Percentiles rank a stretch among this genome's conserved stretches.
Conservation (phyloP, 2,797 vertebrate genomes). For the Melanotaenia pygmaea region DNA sequence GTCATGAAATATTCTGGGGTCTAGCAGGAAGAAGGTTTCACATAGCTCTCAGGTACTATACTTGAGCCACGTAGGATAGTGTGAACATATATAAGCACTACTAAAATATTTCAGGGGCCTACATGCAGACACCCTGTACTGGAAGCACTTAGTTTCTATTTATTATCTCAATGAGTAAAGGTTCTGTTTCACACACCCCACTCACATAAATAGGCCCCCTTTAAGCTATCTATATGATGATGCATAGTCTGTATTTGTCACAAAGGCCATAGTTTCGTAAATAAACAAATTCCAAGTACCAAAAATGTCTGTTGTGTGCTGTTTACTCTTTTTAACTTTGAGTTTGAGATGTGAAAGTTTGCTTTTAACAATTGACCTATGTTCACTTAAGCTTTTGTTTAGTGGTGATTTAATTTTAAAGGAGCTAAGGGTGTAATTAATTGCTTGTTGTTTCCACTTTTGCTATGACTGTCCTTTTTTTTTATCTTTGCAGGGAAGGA, state of each 20-base stretch:
- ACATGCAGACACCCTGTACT: neutral
- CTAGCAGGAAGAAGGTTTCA: constrained; percentile 25
- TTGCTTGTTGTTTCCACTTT: neutral
- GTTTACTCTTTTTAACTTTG: neutral
- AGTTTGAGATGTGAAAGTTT: neutral
- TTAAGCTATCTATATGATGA: constrained; percentile 28
- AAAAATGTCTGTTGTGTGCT: neutral
- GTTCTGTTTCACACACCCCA: constrained; percentile 16
- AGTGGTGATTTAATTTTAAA: neutral
- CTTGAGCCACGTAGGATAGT: constrained; percentile 1
- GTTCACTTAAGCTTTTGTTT: neutral
- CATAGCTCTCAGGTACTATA: constrained; percentile 24
- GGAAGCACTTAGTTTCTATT: constrained; percentile 16
- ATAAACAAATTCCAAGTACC: constrained; percentile 10
- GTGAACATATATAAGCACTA: neutral
- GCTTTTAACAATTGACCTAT: neutral
- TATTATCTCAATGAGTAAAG: constrained; percentile 24
- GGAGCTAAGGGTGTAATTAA: neutral
- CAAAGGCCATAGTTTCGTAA: neutral
- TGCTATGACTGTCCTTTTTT: neutral
- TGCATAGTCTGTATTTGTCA: constrained; percentile 3
- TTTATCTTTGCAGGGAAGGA: constrained; percentile 86
- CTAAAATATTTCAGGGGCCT: neutral
- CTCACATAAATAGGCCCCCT: constrained; percentile 23
- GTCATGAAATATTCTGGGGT: constrained; percentile 47